Evolutionary conservation across 2,797 vertebrate species (phyloP), one percentile per base, ranked within the genome.

Genomic region (Sebastes hopkinsi): DNA sequence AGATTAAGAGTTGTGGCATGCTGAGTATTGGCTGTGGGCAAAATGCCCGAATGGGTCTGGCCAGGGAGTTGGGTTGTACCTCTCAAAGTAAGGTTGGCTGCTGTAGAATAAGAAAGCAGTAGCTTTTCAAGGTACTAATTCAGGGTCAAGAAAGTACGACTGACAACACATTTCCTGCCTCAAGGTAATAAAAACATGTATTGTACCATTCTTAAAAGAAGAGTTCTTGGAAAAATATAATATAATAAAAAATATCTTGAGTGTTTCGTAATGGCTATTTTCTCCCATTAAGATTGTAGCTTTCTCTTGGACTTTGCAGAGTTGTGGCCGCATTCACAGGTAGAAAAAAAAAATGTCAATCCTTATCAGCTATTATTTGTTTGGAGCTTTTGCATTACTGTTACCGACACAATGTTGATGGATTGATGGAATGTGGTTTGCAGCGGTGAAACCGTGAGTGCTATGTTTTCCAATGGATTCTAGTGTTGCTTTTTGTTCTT

Each of bases 281-380:
- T 64, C 54, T 32, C 38, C 34, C 42, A 59, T 79, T 70, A 55
- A 34, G 36, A 61, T 22, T 3, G 3, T 46, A 9, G 32, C 25
- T 70, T 79, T 69, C 16, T 58, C 30, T 59, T 76, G 16, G n/a
- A 75, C 6, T 56, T 8, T 46, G 11, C 55, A 75, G 10, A 54
- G 20, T 4, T 58, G 54, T 16, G 10, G 27, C 66, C 52, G 30
- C n/a, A 22, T 73, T 73, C 32, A 65, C 4, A 52, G 16, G 64
- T 50, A 50, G 7, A 18, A 50, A 50, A 50, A 18, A 50, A 50
- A 50, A 50, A 50, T 38, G 71, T 62, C 79, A 79, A 7, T 74
- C 67, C 52, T 68, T 4, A 7, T 88, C 25, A 80, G 36, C 36
- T 68, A n/a, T 61, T 60, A 69, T 73, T 79, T 87, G 38, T 78